phyloP scores from a whole-genome alignment of 2,888 invertebrate genomes.

The Erpobdella octoculata region DNA sequence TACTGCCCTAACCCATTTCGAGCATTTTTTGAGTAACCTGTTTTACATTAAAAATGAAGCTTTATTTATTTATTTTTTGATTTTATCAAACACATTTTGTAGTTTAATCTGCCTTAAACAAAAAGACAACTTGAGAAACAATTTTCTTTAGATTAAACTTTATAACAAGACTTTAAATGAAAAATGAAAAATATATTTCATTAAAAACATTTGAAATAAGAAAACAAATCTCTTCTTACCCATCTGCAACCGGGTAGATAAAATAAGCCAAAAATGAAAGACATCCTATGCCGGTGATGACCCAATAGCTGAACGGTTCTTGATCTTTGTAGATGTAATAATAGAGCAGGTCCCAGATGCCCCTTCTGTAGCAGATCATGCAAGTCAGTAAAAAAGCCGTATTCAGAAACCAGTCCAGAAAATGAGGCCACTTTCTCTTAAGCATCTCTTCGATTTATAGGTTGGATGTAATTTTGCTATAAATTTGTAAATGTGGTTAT shows the following conservation, averaged over 20 bases:
- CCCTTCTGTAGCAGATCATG: slow-evolving; percentile 35
- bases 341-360: slow-evolving; percentile 34
- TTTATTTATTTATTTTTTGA: not conserved
- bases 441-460: no score
- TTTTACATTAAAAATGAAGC: not conserved
- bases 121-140: not conserved
- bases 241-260: slow-evolving; percentile 21
- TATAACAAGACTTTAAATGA: not conserved
- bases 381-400: no score
- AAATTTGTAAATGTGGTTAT: no score
- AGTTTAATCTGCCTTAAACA: not conserved
- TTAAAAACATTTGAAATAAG: not conserved
- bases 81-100: not conserved
- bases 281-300: slow-evolving; percentile 14
- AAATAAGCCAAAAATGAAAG: slow-evolving; percentile 27
- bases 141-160: not conserved
- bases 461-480: no score
- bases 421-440: no score
- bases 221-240: not conserved
- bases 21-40: not conserved
- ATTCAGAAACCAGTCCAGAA: no score
- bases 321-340: slow-evolving; percentile 20
- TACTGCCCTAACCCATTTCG: not conserved
- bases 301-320: slow-evolving; percentile 23
- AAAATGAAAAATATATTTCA: not conserved